phyloP scores from a whole-genome alignment of 2,888 invertebrate genomes.

The Mantis religiosa region DNA sequence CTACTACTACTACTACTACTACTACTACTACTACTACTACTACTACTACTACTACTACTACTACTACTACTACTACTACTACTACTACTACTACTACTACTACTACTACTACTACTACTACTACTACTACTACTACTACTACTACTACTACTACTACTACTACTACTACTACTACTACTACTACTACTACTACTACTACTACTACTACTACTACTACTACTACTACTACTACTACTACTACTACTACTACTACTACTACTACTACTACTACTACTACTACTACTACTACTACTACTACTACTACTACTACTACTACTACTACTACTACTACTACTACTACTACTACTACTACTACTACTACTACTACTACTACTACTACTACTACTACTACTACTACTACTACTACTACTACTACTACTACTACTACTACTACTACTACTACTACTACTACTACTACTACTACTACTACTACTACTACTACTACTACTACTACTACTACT shows the following conservation, averaged over 20 bases:
- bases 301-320: slow-evolving; percentile 5
- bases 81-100: slow-evolving; percentile 4
- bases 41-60: slow-evolving; percentile 7
- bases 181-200: slow-evolving; percentile 4
- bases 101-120: slow-evolving; percentile 7
- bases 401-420: slow-evolving; percentile 7
- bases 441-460: slow-evolving; percentile 7
- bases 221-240: slow-evolving; percentile 7
- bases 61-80: slow-evolving; percentile 7
- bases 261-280: slow-evolving; percentile 7
- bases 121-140: slow-evolving; percentile 7
- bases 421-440: slow-evolving; percentile 4
- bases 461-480: slow-evolving; percentile 7
- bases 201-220: slow-evolving; percentile 7
- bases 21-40: slow-evolving; percentile 7
- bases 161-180: slow-evolving; percentile 7
- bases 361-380: slow-evolving; percentile 7
- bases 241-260: slow-evolving; percentile 7
- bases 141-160: slow-evolving; percentile 7
- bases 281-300: slow-evolving; percentile 7
- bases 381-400: slow-evolving; percentile 7
- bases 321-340: slow-evolving; percentile 7
- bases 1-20: slow-evolving; percentile 7
- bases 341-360: slow-evolving; percentile 7
- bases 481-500: slow-evolving; percentile 7